phyloP scores from a whole-genome alignment of 2,113 vertebrate species.

The Silurus asotus region DNA sequence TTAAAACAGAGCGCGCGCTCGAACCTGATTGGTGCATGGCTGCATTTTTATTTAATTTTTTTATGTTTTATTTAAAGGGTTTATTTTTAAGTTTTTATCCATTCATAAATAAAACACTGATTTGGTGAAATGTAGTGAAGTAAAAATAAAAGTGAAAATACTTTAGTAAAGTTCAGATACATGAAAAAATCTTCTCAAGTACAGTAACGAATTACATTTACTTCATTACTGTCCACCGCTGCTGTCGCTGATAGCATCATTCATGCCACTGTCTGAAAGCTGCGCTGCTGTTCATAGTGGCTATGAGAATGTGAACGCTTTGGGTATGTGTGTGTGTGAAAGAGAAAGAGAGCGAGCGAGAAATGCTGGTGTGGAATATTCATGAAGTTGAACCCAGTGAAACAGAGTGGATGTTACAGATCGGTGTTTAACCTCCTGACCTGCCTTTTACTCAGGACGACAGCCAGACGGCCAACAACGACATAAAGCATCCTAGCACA shows the following conservation, averaged over 20 bases:
- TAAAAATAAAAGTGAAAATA: too few relatives aligned
- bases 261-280: neutral
- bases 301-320: neutral
- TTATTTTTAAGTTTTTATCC: too few relatives aligned
- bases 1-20: too few relatives aligned
- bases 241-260: neutral
- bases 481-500: conserved; percentile 17
- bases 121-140: too few relatives aligned
- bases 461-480: conserved; percentile 14
- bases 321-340: neutral
- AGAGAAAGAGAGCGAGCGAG: neutral
- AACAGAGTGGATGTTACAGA: conserved; percentile 25
- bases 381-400: conserved; percentile 40
- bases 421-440: conserved; percentile 31
- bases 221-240: too few relatives aligned
- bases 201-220: too few relatives aligned
- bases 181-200: too few relatives aligned
- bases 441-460: conserved; percentile 20
- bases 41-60: too few relatives aligned
- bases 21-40: too few relatives aligned
- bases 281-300: neutral
- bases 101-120: too few relatives aligned
- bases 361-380: conserved; percentile 51
- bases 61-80: too few relatives aligned
- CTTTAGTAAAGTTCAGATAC: too few relatives aligned